Base-by-base conservation (phyloP, 2,888 invertebrate genomes). In the Carpatolechia fugitivella region DNA sequence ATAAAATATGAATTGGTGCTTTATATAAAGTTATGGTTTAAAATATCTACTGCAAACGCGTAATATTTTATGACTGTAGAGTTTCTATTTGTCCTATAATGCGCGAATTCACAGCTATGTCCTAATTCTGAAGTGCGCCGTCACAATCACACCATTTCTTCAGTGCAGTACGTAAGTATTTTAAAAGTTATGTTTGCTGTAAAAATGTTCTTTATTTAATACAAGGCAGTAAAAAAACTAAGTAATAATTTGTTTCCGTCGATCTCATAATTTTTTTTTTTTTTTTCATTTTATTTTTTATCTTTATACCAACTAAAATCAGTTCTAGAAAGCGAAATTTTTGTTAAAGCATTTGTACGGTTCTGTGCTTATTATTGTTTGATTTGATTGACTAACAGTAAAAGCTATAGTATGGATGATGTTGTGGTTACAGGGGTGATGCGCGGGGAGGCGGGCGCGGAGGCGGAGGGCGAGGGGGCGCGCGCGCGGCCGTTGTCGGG, bases 401-500 rank as follows among this genome's bases (percentile, higher is more conserved):
- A 4, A 6, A 40, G n/a, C 20, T 20, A 20, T 14, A 8, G 10
- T 5, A 41, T 40, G 11, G 14, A n/a, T 31, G 11, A 13, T 48
- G n/a, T 35, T 31, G 10, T 14, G 30, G 29, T 78, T 82, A 52
- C 78, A 84, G 85, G 66, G 79, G 87, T 85, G 69, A 88, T 89
- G 86, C 82, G 76, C 76, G 80, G 74, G 76, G 71, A 62, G 14
- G 18, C 76, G 65, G 56, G 18, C 4, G 18, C 13, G 18, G 40
- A 13, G 13, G 38, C 65, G 56, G 82, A 76, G 20, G 20, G 44
- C 5, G 24, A 24, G 77, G 71, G 71, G 57, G 61, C 72, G 58
- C 85, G 86, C 66, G 78, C 84, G 69, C 88, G 90, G 61, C 89
- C 90, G 29, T 74, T 85, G 57, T 90, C 89, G 58, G 82, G 79